Base-by-base conservation (phyloP, 2,888 invertebrate species). In the Steinernema carpocapsae region DNA sequence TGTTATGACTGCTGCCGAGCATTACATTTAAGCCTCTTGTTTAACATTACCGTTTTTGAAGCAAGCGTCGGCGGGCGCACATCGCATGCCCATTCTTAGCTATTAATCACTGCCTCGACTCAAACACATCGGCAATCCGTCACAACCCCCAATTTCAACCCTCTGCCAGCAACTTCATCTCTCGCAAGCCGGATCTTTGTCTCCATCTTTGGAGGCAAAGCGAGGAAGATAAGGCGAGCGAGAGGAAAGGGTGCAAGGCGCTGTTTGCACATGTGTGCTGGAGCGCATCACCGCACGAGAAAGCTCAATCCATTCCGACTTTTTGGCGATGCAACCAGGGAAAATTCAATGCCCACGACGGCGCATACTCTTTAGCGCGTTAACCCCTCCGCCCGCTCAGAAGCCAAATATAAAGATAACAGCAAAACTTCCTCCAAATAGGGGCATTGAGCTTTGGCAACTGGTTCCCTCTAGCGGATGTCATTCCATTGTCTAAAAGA, bases 121-220 rank as follows among this genome's bases (percentile, higher is more conserved):
- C 64, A 64, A 64, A 64, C 64, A 32, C 64, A 64, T 64, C 64
- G 32, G 26, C 64, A 22, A 64, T 64, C 64, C 64, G 29, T 64
- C 64, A 64, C 12, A 64, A 32, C 26, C 64, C 64, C 64, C 64
- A 64, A 64, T 64, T 64, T 64, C 64, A 17, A 64, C 29, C 64
- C 64, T 29, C 64, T 64, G 64, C 64, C 64, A 64, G 64, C 64
- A 64, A 64, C 64, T 64, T 64, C 37, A 64, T 64, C 64, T 26
- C 64, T 64, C 32, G 32, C 64, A 29, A 64, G 64, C 64, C 64
- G 64, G 64, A 64, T 64, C 64, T 64, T 64, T 64, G 64, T 64
- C 64, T 64, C 64, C 64, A 64, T 64, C 64, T 64, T 14, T 32
- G 64, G 37, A 10, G 37, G 37, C 37, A 37, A 29, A 64, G 37